Percentiles rank a stretch among this genome's conserved stretches.
Conservation (phyloP, 2,113 vertebrate genomes). For the Boulengeromyrus knoepffleri region DNA sequence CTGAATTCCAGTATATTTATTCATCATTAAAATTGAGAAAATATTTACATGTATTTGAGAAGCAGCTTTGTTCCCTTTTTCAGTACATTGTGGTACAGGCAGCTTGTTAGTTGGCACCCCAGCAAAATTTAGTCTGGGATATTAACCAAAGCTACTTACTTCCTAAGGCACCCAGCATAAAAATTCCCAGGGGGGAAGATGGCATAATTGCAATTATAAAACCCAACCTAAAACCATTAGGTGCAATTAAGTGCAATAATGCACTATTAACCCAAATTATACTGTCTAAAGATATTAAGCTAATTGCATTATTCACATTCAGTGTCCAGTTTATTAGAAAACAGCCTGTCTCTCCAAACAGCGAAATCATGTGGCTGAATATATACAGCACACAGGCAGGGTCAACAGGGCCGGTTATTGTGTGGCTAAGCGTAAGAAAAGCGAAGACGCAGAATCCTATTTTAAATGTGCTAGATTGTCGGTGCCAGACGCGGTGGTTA, state of each 20-base stretch:
- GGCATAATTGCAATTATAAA: background rate
- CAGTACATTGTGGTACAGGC: background rate
- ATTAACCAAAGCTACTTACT: background rate
- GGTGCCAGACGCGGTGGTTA: background rate
- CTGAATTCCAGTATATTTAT: slow-evolving; percentile 25
- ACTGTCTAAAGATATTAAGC: slow-evolving; percentile 1
- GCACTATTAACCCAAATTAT: background rate
- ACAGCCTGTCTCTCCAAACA: background rate
- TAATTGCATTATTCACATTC: background rate
- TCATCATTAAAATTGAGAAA: slow-evolving; percentile 34
- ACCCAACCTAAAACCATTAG: background rate
- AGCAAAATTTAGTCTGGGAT: background rate
- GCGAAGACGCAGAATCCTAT: background rate
- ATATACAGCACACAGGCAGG: background rate
- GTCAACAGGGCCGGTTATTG: background rate
- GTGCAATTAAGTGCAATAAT: background rate
- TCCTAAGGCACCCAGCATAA: background rate
- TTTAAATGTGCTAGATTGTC: background rate
- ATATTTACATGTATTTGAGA: slow-evolving; percentile 29
- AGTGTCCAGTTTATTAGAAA: background rate
- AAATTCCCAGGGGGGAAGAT: background rate
- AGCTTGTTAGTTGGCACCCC: background rate
- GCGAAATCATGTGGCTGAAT: background rate
- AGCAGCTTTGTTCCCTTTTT: background rate
- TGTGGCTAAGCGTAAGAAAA: background rate